Evolutionary conservation across 2,113 vertebrate genomes (phyloP).

Genomic region (Eptesicus fuscus): DNA sequence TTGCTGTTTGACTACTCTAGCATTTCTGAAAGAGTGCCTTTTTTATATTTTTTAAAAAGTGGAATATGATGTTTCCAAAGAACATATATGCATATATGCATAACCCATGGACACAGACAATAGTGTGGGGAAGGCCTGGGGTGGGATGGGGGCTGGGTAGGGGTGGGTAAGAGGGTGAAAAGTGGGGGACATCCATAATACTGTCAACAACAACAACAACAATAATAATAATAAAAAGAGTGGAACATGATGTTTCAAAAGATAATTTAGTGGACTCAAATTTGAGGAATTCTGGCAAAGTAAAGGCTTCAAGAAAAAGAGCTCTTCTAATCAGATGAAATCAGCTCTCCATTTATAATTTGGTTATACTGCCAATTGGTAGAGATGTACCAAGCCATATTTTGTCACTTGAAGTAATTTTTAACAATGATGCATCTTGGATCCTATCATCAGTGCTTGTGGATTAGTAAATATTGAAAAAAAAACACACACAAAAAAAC

Average conservation of each 20-base stretch:
- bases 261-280: neutral
- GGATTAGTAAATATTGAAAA: neutral
- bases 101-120: too few species aligned
- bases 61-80: slow-evolving; percentile 12
- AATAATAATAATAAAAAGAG: neutral
- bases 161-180: too few species aligned
- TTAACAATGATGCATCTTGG: neutral
- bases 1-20: neutral
- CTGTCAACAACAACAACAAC: too few species aligned
- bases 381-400: neutral
- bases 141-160: too few species aligned
- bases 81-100: neutral
- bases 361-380: neutral
- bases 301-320: neutral
- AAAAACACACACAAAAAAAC: neutral
- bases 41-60: neutral
- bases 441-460: neutral
- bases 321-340: slow-evolving; percentile 14
- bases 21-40: neutral
- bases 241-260: slow-evolving; percentile 20
- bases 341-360: neutral
- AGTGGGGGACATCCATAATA: too few species aligned
- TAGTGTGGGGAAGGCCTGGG: too few species aligned
- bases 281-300: slow-evolving; percentile 23
- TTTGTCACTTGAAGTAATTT: neutral